These are phyloP conservation scores for Podocnemis expansa DNA, from an alignment of 2,113 vertebrate species.

Conservation along the genomic window DNA sequence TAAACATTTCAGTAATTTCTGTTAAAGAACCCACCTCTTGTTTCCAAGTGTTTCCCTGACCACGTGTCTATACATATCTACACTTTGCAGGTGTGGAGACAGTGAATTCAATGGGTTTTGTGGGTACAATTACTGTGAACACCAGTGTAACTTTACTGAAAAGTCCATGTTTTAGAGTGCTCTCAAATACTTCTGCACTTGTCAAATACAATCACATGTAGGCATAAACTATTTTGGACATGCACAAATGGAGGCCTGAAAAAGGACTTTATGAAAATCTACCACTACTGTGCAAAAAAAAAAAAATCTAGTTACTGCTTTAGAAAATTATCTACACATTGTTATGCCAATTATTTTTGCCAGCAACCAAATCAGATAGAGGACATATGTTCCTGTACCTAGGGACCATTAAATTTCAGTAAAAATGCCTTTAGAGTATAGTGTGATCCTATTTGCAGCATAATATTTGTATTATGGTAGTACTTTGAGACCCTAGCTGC, in stretches of 20 bases:
- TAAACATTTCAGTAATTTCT: background rate
- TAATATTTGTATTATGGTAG: accelerated
- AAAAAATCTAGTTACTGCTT: background rate
- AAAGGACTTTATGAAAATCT: background rate
- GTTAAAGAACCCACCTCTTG: background rate
- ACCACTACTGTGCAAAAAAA: background rate
- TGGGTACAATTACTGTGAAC: background rate
- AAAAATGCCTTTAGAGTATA: background rate
- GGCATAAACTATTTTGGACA: background rate
- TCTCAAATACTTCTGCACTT: background rate
- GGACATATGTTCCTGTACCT: constrained; percentile 26
- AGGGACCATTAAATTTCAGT: background rate
- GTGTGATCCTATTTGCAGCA: background rate
- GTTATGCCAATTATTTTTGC: constrained; percentile 39
- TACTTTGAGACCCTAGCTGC: background rate
- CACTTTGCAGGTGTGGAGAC: background rate
- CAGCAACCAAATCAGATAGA: background rate
- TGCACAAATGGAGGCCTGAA: accelerated
- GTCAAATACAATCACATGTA: background rate
- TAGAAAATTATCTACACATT: constrained; percentile 20
- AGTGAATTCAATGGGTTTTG: background rate
- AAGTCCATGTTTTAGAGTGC: background rate
- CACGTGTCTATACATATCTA: background rate
- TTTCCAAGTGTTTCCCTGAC: background rate
- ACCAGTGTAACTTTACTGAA: background rate